phyloP scores from a whole-genome alignment of 2,888 invertebrate genomes.

The Cataglyphis livida region DNA sequence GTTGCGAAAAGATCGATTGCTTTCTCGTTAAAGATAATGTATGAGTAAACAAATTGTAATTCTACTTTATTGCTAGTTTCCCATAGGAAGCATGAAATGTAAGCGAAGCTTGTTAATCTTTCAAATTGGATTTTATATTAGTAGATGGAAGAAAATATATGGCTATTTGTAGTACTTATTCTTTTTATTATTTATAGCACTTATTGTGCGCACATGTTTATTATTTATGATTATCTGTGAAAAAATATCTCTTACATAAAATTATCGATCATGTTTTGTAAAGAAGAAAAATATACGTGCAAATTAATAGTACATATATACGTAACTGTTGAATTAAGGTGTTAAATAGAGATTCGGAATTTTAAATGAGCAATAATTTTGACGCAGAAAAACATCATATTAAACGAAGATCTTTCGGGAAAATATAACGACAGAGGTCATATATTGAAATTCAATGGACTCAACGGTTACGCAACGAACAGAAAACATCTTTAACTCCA shows the following conservation, averaged over 20 bases:
- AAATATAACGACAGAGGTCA: not conserved
- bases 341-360: not conserved
- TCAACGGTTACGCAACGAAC: not conserved
- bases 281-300: not conserved
- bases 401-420: not conserved
- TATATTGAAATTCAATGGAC: slow-evolving; percentile 13
- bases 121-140: not conserved
- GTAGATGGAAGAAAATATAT: not conserved
- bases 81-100: not conserved
- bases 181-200: too few relatives aligned
- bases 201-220: not conserved
- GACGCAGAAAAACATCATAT: not conserved
- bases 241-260: not conserved
- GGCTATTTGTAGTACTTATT: not conserved
- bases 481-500: not conserved
- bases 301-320: not conserved
- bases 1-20: slow-evolving; percentile 20
- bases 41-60: not conserved
- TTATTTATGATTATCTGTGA: not conserved
- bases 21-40: slow-evolving; percentile 19
- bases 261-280: not conserved
- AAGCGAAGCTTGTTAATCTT: not conserved
- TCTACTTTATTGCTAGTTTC: slow-evolving; percentile 3
- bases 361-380: not conserved
- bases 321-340: not conserved